Evolutionary conservation across 2,888 invertebrate species (phyloP).

Genomic region (Acanthosepion esculentum): DNA sequence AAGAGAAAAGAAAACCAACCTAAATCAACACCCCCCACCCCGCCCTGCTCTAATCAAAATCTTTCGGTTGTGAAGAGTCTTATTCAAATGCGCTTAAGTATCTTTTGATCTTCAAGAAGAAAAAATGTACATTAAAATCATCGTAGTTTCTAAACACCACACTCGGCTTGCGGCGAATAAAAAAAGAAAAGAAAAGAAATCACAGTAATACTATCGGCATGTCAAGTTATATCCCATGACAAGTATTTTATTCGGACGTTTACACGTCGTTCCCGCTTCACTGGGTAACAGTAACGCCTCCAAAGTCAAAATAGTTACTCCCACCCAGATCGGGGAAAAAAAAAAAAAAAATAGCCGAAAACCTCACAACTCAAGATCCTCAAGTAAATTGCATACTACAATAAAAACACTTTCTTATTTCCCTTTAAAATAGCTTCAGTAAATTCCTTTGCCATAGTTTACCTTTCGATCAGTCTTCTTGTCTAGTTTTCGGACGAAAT

Average conservation of each 20-base stretch:
- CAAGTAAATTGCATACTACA: too few species aligned
- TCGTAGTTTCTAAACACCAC: neutral
- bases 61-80: neutral
- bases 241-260: neutral
- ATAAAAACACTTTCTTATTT: too few species aligned
- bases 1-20: neutral
- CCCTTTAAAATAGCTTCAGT: too few species aligned
- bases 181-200: neutral
- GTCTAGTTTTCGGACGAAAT: too few species aligned
- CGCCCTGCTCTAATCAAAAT: neutral
- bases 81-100: slow-evolving; percentile 15
- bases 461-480: too few species aligned
- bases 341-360: too few species aligned
- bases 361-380: too few species aligned
- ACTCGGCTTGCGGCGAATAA: neutral
- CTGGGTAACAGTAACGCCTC: neutral
- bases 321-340: too few species aligned
- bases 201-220: neutral
- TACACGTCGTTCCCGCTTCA: neutral
- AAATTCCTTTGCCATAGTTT: too few species aligned
- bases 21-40: neutral
- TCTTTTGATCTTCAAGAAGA: neutral
- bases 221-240: neutral
- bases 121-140: neutral
- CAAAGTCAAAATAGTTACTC: neutral